phyloP scores from a whole-genome alignment of 2,113 vertebrate species.

The Loxodonta africana region DNA sequence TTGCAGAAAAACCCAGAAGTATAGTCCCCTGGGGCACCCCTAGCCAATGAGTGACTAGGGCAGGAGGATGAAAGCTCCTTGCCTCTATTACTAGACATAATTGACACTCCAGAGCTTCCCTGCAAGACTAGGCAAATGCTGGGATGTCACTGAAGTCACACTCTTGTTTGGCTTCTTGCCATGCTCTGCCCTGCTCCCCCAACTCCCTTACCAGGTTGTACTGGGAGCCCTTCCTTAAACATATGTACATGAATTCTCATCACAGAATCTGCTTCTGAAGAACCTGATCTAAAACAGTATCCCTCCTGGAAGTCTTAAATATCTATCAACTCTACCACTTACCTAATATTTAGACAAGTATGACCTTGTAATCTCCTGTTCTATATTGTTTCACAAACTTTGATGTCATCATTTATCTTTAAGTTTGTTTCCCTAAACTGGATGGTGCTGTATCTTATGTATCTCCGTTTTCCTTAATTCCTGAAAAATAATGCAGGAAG shows the following conservation, averaged over 20 bases:
- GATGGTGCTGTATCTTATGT: slow-evolving; percentile 18
- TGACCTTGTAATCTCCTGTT: slow-evolving; percentile 16
- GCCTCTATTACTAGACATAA: neutral
- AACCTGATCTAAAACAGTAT: slow-evolving; percentile 14
- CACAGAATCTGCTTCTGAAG: neutral
- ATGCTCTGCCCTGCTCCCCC: neutral
- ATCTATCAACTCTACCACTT: neutral
- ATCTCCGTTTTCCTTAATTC: slow-evolving; percentile 52
- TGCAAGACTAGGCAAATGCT: neutral
- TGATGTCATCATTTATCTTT: slow-evolving; percentile 63
- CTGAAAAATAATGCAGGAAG: slow-evolving; percentile 1
- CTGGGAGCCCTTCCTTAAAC: neutral
- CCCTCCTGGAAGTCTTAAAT: slow-evolving; percentile 5
- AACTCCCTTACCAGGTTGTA: neutral
- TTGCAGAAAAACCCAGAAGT: neutral
- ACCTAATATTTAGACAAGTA: slow-evolving; percentile 51
- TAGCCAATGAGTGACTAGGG: neutral
- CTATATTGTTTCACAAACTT: slow-evolving; percentile 39
- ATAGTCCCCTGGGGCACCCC: neutral
- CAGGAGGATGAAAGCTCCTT: neutral
- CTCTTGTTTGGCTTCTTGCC: neutral
- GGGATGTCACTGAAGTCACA: neutral
- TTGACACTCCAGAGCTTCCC: neutral
- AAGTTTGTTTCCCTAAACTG: slow-evolving; percentile 67
- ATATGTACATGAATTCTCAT: neutral